Conservation (phyloP, 2,888 invertebrate species). For the Apantesis nais region DNA sequence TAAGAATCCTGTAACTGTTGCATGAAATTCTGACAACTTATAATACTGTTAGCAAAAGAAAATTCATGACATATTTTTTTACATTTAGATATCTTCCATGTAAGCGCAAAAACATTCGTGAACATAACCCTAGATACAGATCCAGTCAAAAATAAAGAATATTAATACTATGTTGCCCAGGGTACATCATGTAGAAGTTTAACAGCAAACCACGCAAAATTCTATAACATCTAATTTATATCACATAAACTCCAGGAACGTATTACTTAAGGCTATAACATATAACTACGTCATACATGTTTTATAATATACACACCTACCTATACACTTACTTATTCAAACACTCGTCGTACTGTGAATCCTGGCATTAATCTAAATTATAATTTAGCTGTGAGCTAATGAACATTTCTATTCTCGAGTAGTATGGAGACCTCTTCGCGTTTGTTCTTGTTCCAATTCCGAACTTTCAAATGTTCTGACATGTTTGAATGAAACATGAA, state of each 20-base stretch:
- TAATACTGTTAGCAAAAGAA: too few species aligned
- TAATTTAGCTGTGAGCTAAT: conserved; percentile 27
- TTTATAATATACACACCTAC: neutral
- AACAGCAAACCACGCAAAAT: neutral
- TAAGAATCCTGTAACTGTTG: neutral
- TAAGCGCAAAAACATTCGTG: too few species aligned
- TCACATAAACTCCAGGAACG: neutral
- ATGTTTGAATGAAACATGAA: conserved; percentile 21
- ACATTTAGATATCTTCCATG: too few species aligned
- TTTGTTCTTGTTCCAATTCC: conserved; percentile 18
- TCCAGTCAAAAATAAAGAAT: too few species aligned
- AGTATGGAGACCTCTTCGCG: neutral
- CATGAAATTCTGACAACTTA: neutral
- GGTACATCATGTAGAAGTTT: neutral
- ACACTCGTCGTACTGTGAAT: neutral
- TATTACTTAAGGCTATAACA: neutral
- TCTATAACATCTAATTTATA: neutral
- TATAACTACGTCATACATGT: neutral
- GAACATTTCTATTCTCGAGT: conserved; percentile 22
- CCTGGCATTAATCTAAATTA: conserved; percentile 31
- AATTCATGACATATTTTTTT: too few species aligned
- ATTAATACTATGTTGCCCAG: neutral
- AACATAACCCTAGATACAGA: too few species aligned
- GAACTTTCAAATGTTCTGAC: conserved; percentile 17
- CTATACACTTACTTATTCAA: neutral